A percentile compares a stretch with the other conserved stretches of the same genome.
phyloP scores from a whole-genome alignment of 1,140 invertebrate species.

The Ceratosolen solmsi region DNA sequence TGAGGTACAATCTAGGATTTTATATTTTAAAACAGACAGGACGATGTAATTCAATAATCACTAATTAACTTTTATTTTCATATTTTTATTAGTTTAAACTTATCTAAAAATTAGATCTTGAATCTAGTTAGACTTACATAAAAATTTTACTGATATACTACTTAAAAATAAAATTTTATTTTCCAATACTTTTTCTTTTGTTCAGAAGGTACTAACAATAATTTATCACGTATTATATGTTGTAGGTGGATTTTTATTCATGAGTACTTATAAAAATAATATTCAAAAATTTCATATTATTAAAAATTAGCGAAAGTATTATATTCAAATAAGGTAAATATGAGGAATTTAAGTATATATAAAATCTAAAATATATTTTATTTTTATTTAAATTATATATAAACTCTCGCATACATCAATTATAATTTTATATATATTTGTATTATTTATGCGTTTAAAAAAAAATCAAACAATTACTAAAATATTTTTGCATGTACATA shows the following conservation, averaged over 20 bases:
- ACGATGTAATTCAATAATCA: conserved; percentile 17
- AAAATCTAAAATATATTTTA: neutral
- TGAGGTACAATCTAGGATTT: conserved; percentile 68
- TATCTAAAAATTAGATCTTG: conserved; percentile 48
- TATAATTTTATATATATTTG: conserved; percentile 4
- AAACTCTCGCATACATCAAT: neutral
- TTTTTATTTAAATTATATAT: conserved; percentile 4
- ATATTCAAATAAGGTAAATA: neutral
- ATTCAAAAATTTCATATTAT: too few relatives aligned
- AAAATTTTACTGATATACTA: conserved; percentile 26
- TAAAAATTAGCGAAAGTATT: neutral
- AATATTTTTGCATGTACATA: conserved; percentile 19
- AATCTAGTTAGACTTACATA: conserved; percentile 56
- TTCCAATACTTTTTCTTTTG: conserved; percentile 16
- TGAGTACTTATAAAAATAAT: too few relatives aligned
- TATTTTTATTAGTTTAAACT: neutral
- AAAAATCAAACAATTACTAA: neutral
- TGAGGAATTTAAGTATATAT: too few relatives aligned
- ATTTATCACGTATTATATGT: conserved; percentile 2
- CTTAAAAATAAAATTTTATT: conserved; percentile 3
- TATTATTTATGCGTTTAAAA: neutral
- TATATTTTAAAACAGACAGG: conserved; percentile 64
- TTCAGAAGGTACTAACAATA: neutral
- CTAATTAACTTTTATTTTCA: conserved; percentile 7
- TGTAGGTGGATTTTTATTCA: neutral